Evolutionary conservation across 1,140 invertebrate genomes (phyloP), one percentile per base, ranked within the genome.

Genomic region (Teleopsis dalmanni): DNA sequence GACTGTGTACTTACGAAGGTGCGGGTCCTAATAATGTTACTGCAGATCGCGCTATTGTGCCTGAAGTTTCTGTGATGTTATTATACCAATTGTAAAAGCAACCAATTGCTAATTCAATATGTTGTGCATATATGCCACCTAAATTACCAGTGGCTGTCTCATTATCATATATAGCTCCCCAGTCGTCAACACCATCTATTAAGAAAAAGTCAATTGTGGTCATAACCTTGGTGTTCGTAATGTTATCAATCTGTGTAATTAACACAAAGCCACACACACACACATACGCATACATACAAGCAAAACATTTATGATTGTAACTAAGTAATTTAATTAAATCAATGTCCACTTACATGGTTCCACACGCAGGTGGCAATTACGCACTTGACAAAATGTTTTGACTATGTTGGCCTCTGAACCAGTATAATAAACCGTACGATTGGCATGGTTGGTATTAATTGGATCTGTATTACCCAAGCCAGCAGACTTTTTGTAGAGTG

Each of bases 11-110:
- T 52, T 19, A 68, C 65, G 49, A 51, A 11, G 65, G 59, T 6
- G 59, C 62, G n/a, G 65, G 65, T 27, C 62, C 65, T 7, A 68
- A 31, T 4, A 68, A 48, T 3, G 65, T 64, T 0, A 68, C 62
- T 4, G 65, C 58, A 0, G 65, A 69, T n/a, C 62, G 56, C 2
- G 65, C 59, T 29, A 69, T 65, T 21, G 54, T 45, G 13, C 53
- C 41, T 9, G 65, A 68, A 9, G 57, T 62, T 49, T 69, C 65
- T 5, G 59, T 62, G 2, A 69, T 60, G 29, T 52, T 53, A 48
- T 64, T 43, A 13, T 69, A 69, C 65, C 65, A 69, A 48, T 69
- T 69, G 54, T 69, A 69, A 11, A 65, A 57, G 45, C 65, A 69
- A 1, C 65, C 65, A 41, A 69, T 62, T 40, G 63, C 61, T 43